These are phyloP conservation scores for Drosophila quadrilineata DNA, from an alignment of 1,140 invertebrate genomes.

Conservation along the genomic window DNA sequence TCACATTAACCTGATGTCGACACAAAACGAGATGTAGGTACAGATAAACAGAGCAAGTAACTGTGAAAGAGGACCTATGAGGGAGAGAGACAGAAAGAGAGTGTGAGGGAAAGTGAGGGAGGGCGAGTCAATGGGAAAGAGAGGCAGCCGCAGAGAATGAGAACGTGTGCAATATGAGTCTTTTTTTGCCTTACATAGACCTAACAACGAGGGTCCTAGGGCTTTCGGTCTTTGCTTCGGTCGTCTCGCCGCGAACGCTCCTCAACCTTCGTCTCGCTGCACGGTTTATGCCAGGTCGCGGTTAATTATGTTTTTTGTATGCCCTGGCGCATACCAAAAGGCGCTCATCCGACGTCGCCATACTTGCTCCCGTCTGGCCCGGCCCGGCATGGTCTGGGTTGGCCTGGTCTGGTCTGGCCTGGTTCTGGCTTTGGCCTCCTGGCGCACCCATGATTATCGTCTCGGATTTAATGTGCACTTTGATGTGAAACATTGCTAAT, in stretches of 20 bases:
- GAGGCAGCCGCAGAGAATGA: conserved; percentile 1
- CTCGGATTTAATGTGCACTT: conserved; percentile 73
- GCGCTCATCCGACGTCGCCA: conserved; percentile 9
- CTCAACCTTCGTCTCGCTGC: too few relatives aligned
- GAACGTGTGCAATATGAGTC: too few relatives aligned
- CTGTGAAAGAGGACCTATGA: too few relatives aligned
- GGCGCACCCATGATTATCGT: conserved; percentile 75
- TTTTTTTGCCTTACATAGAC: conserved; percentile 30
- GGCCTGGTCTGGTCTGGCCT: conserved; percentile 9
- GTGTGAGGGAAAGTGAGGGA: not conserved
- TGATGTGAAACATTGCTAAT: conserved; percentile 78
- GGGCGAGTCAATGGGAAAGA: conserved; percentile 1
- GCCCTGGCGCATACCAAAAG: conserved; percentile 49
- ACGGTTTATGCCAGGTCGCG: conserved; percentile 52
- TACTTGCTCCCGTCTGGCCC: not conserved
- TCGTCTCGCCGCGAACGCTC: too few relatives aligned
- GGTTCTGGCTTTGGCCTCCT: conserved; percentile 15
- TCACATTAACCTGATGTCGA: conserved; percentile 66
- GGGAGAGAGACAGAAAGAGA: not conserved
- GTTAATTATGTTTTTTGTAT: conserved; percentile 78
- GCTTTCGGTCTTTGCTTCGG: not conserved
- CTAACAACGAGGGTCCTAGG: not conserved
- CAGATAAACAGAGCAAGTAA: too few relatives aligned
- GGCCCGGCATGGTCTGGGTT: not conserved
- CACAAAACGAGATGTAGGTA: too few relatives aligned